phyloP scores from a whole-genome alignment of 1,140 invertebrate species.

The Metaphire vulgaris region DNA sequence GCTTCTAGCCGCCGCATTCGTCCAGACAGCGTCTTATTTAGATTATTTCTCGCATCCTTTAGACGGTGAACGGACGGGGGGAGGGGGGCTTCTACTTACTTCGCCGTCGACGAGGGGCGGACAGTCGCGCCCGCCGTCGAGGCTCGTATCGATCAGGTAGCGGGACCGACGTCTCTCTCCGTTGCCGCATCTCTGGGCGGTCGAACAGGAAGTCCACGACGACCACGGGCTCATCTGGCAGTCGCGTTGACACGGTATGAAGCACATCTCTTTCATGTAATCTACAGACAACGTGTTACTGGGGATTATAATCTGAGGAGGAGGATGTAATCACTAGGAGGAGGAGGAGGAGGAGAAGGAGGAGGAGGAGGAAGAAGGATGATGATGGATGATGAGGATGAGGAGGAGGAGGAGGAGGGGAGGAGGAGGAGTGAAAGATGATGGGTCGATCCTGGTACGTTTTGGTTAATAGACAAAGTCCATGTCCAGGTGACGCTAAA shows the following conservation, averaged over 20 bases:
- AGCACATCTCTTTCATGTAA: slow-evolving; percentile 28
- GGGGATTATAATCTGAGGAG: too few relatives aligned
- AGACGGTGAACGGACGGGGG: too few relatives aligned
- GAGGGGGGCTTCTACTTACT: neutral
- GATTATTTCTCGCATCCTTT: too few relatives aligned
- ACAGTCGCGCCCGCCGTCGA: slow-evolving; percentile 28
- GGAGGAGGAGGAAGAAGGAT: slow-evolving; percentile 2
- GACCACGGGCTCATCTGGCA: slow-evolving; percentile 26
- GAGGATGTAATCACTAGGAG: slow-evolving; percentile 2
- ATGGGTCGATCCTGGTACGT: too few relatives aligned
- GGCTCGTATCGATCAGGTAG: slow-evolving; percentile 23
- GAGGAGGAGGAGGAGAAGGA: slow-evolving; percentile 10
- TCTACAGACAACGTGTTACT: too few relatives aligned
- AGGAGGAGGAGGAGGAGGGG: neutral
- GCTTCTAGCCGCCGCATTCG: too few relatives aligned
- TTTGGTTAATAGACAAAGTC: too few relatives aligned
- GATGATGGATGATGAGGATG: neutral
- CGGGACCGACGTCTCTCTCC: slow-evolving; percentile 12
- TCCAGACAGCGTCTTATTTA: too few relatives aligned
- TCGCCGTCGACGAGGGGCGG: neutral
- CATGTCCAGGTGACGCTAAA: too few relatives aligned
- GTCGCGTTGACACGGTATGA: slow-evolving; percentile 28
- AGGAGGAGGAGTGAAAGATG: neutral
- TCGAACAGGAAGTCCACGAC: slow-evolving; percentile 20
- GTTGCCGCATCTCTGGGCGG: slow-evolving; percentile 18